phyloP scores from a whole-genome alignment of 1,140 invertebrate genomes.

The Cardiocondyla obscurior region DNA sequence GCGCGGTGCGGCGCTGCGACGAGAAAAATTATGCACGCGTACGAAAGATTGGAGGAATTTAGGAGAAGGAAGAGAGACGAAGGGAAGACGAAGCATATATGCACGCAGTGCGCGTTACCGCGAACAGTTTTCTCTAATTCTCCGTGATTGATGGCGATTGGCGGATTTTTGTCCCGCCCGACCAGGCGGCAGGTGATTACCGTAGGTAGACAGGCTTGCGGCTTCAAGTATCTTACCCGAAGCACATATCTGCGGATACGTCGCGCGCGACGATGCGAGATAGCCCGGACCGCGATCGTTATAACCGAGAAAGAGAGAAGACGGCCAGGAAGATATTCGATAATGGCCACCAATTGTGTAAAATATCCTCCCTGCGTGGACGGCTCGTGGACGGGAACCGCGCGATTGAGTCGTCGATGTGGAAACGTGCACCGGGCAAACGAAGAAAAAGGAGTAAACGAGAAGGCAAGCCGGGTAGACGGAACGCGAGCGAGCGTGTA shows the following conservation, averaged over 20 bases:
- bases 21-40: conserved; percentile 13
- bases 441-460: conserved; percentile 48
- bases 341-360: conserved; percentile 68
- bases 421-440: conserved; percentile 43
- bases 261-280: conserved; percentile 6
- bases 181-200: conserved; percentile 75
- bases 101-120: conserved; percentile 22
- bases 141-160: conserved; percentile 77
- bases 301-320: conserved; percentile 26
- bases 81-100: background rate
- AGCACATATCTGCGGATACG: conserved; percentile 33
- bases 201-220: conserved; percentile 51
- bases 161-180: conserved; percentile 69
- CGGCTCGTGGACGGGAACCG: conserved; percentile 18
- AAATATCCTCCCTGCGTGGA: conserved; percentile 56
- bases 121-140: conserved; percentile 75
- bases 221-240: conserved; percentile 39
- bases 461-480: background rate
- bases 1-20: background rate
- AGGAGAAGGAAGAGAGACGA: background rate
- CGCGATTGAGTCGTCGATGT: conserved; percentile 66
- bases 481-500: conserved; percentile 59
- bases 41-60: background rate
- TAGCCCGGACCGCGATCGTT: conserved; percentile 26
- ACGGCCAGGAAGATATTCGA: conserved; percentile 64